Evolutionary conservation across 2,113 vertebrate species (phyloP).

Genomic region (Ornithorhynchus anatinus): DNA sequence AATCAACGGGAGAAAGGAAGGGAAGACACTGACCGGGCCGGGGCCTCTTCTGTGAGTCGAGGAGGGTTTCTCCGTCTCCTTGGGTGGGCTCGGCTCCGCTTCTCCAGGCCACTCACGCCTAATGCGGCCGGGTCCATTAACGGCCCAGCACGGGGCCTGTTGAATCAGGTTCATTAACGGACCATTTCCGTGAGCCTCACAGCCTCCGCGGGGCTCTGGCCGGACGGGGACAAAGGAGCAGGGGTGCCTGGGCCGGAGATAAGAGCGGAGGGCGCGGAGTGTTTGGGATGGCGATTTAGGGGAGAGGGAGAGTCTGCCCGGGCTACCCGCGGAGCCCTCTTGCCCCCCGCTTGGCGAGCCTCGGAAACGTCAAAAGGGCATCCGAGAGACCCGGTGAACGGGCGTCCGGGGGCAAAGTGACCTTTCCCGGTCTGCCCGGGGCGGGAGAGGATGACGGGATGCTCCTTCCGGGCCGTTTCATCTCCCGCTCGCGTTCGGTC

Average conservation of each 20-base stretch:
- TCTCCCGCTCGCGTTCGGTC: too few species aligned
- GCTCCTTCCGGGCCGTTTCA: slow-evolving; percentile 52
- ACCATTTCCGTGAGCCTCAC: too few species aligned
- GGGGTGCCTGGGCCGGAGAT: not conserved
- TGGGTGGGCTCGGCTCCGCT: too few species aligned
- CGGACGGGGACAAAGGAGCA: not conserved
- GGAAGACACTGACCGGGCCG: too few species aligned
- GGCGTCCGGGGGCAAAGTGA: slow-evolving; percentile 47
- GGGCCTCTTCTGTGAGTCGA: too few species aligned
- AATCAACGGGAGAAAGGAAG: too few species aligned
- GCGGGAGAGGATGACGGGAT: slow-evolving; percentile 51
- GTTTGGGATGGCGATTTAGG: not conserved
- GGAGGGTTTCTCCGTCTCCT: too few species aligned
- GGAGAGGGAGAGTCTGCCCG: not conserved
- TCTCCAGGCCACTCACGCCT: too few species aligned
- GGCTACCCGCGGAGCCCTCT: slow-evolving; percentile 3
- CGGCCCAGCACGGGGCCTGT: too few species aligned
- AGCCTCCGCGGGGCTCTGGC: too few species aligned
- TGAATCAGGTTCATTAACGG: too few species aligned
- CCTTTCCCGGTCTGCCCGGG: slow-evolving; percentile 63
- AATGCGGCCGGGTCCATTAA: too few species aligned
- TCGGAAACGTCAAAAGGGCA: slow-evolving; percentile 45
- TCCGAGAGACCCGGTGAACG: slow-evolving; percentile 43
- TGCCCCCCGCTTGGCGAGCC: slow-evolving; percentile 11
- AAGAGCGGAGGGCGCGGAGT: not conserved